These are phyloP conservation scores for Eospalax fontanierii DNA, from an alignment of 2,797 vertebrate species.

Conservation along the genomic window DNA sequence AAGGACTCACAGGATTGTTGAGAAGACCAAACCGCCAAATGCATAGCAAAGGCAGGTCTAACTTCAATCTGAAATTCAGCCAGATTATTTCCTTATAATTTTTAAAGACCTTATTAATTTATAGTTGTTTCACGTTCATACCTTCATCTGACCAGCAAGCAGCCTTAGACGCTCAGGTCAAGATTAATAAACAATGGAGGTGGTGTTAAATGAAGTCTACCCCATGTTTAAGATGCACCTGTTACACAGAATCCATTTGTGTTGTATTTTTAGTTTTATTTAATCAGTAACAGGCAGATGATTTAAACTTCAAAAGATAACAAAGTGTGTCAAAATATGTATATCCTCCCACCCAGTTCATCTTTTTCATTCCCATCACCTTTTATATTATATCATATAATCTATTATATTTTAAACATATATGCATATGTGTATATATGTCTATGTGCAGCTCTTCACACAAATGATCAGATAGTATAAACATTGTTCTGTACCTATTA, in stretches of 20 bases:
- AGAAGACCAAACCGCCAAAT: not conserved
- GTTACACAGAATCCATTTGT: not conserved
- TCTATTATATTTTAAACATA: not conserved
- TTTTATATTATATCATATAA: constrained; percentile 21
- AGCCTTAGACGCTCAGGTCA: constrained; percentile 33
- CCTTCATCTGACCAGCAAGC: not conserved
- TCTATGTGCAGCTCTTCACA: constrained; percentile 23
- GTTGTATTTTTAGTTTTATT: constrained; percentile 11
- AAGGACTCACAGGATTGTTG: not conserved
- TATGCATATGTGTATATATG: not conserved
- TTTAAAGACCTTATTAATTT: constrained; percentile 9
- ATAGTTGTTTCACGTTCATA: constrained; percentile 17
- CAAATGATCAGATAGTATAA: not conserved
- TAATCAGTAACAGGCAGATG: constrained; percentile 24
- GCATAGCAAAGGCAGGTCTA: not conserved
- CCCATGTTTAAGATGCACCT: not conserved
- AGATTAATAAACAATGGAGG: not conserved
- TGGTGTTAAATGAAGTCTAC: constrained; percentile 33
- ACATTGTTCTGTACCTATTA: not conserved
- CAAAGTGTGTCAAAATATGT: constrained; percentile 49
- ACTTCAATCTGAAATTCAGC: constrained; percentile 21
- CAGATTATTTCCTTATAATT: not conserved
- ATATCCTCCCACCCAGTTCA: not conserved
- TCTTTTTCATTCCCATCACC: not conserved
- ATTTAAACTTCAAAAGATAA: constrained; percentile 39